A percentile compares a stretch with the other conserved stretches of the same genome.
Conservation (phyloP, 2,888 invertebrate genomes). For the Euzophera pinguis region DNA sequence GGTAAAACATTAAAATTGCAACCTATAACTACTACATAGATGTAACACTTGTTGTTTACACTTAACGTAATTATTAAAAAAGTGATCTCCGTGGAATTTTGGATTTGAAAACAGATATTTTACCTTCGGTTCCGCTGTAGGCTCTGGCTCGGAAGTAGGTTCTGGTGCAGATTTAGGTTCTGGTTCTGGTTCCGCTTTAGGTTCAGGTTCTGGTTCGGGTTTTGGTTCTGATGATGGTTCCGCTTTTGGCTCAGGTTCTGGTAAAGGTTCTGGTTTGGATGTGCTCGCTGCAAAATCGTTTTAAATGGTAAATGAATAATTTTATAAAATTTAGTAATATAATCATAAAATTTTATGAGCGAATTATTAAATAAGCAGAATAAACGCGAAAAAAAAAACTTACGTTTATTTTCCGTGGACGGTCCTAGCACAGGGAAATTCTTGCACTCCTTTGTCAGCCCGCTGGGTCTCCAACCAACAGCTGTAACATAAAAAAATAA, state of each 20-base stretch:
- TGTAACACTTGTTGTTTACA: too few species aligned
- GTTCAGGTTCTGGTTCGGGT: slow-evolving; percentile 40
- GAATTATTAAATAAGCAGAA: too few species aligned
- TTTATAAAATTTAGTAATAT: too few species aligned
- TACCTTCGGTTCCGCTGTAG: slow-evolving; percentile 47
- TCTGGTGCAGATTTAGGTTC: slow-evolving; percentile 40
- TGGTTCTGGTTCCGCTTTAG: slow-evolving; percentile 48
- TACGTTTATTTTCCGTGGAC: slow-evolving; percentile 50
- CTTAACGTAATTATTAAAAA: too few species aligned
- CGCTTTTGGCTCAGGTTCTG: slow-evolving; percentile 39
- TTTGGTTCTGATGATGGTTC: slow-evolving; percentile 39
- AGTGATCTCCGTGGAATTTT: too few species aligned
- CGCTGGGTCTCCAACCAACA: slow-evolving; percentile 94
- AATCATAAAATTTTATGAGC: too few species aligned
- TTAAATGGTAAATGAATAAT: too few species aligned
- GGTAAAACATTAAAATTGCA: neutral
- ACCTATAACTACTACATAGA: too few species aligned
- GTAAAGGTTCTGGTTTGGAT: slow-evolving; percentile 28
- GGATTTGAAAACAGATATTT: neutral
- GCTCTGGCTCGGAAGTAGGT: slow-evolving; percentile 34
- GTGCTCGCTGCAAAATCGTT: slow-evolving; percentile 16
- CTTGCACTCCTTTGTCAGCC: slow-evolving; percentile 86
- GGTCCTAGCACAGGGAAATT: slow-evolving; percentile 85
- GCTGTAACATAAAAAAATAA: slow-evolving; percentile 63
- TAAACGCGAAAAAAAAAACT: slow-evolving; percentile 21